phyloP scores from a whole-genome alignment of 2,113 vertebrate genomes.

The Mustela nigripes region DNA sequence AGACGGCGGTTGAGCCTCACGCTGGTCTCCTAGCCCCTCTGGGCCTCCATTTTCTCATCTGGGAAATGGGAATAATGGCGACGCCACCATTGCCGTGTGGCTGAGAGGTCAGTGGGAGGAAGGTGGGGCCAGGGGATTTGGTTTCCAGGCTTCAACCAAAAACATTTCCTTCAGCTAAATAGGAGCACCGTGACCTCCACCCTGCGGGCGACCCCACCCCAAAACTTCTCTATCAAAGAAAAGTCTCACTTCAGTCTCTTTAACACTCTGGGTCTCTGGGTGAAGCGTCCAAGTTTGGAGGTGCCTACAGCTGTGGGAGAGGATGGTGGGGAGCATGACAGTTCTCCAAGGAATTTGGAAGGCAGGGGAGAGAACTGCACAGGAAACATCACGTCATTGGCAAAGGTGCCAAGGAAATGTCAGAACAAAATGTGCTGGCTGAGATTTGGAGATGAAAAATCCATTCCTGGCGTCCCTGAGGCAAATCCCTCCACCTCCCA shows the following conservation, averaged over 20 bases:
- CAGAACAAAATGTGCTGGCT: conserved; percentile 75
- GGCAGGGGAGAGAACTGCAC: conserved; percentile 10
- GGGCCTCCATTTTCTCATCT: not conserved
- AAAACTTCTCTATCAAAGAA: not conserved
- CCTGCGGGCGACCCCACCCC: too few species aligned
- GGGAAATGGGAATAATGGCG: not conserved
- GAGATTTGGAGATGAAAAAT: conserved; percentile 37
- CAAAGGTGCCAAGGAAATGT: conserved; percentile 72
- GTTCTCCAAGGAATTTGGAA: conserved; percentile 8
- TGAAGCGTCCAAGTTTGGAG: not conserved
- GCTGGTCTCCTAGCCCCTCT: not conserved
- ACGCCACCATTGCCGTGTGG: not conserved
- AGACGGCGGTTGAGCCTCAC: fast-evolving
- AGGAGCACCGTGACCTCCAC: not conserved
- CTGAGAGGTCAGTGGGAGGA: not conserved
- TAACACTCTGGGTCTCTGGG: not conserved
- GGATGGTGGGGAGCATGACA: not conserved
- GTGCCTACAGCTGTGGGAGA: not conserved
- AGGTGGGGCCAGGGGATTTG: not conserved
- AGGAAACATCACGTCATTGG: conserved; percentile 28
- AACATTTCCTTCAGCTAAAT: not conserved
- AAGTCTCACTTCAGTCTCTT: not conserved
- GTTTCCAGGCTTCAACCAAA: not conserved
- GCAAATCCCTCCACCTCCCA: conserved; percentile 13
- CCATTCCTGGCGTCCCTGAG: conserved; percentile 43